Conservation (phyloP, 2,113 vertebrate genomes). For the Ancistrus triradiatus region DNA sequence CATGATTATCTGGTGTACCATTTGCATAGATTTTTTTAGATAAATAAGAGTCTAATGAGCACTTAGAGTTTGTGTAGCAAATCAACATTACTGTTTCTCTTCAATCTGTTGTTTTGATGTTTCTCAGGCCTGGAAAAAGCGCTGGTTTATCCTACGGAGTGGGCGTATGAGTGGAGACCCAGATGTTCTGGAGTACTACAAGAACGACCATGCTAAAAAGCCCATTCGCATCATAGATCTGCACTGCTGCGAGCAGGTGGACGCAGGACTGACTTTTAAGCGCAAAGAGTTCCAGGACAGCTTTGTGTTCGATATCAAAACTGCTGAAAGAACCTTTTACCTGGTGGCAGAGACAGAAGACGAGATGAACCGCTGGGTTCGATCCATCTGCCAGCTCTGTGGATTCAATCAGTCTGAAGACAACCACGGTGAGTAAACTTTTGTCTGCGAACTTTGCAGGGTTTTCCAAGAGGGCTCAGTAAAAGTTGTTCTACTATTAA, state of each 20-base stretch:
- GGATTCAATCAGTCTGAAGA: conserved; percentile 97
- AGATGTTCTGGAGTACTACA: conserved; percentile 97
- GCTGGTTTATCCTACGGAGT: conserved; percentile 95
- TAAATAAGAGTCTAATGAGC: too few species aligned
- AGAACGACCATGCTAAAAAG: conserved; percentile 95
- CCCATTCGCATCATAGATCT: conserved; percentile 94
- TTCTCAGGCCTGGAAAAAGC: conserved; percentile 94
- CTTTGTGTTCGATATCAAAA: conserved; percentile 98
- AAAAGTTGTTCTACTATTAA: too few species aligned
- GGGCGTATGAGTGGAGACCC: conserved; percentile 97
- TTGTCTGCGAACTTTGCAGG: too few species aligned
- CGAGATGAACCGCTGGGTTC: conserved; percentile 99
- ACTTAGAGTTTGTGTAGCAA: too few species aligned
- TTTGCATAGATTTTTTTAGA: too few species aligned
- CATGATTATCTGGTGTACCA: too few species aligned
- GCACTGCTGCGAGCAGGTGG: conserved; percentile 96
- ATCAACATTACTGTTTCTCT: background rate
- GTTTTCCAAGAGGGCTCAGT: too few species aligned
- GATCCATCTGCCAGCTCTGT: conserved; percentile 96
- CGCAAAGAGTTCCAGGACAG: conserved; percentile 97
- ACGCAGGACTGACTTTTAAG: conserved; percentile 93
- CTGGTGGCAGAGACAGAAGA: conserved; percentile 95
- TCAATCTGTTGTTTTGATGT: conserved; percentile 8
- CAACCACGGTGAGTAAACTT: conserved; percentile 73
- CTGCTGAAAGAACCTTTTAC: conserved; percentile 93